Evolutionary conservation across 2,888 invertebrate genomes (phyloP).

Genomic region (Crocallis elinguaria): DNA sequence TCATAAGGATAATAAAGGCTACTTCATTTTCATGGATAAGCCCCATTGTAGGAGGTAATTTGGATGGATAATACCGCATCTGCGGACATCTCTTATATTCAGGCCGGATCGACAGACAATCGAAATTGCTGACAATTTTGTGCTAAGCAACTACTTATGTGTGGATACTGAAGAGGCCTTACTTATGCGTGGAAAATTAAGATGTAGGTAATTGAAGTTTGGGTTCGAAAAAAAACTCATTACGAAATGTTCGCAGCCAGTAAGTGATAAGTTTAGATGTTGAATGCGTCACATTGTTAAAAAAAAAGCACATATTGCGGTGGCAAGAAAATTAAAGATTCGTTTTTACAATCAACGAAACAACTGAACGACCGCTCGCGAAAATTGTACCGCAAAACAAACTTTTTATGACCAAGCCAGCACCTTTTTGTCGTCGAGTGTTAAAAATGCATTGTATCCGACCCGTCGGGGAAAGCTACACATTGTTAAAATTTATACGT

Average conservation of each 20-base stretch:
- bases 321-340: constrained; percentile 28
- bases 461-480: constrained; percentile 33
- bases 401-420: constrained; percentile 32
- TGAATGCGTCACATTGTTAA: too few relatives aligned
- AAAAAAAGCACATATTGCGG: constrained; percentile 1
- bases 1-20: not conserved
- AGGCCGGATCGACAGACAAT: constrained; percentile 25
- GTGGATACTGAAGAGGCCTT: too few relatives aligned
- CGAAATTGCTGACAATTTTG: constrained; percentile 23
- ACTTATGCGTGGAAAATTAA: too few relatives aligned
- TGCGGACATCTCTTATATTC: constrained; percentile 17
- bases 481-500: constrained; percentile 51
- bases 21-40: not conserved
- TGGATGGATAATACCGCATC: constrained; percentile 11
- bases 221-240: too few relatives aligned
- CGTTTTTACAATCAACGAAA: constrained; percentile 20
- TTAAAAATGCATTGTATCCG: constrained; percentile 48
- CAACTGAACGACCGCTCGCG: constrained; percentile 9
- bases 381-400: constrained; percentile 28
- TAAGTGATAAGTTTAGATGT: too few relatives aligned
- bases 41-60: constrained; percentile 9
- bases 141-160: too few relatives aligned
- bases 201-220: too few relatives aligned
- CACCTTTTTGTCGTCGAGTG: constrained; percentile 34
- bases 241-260: too few relatives aligned